These are phyloP conservation scores for Microctonus hyperodae DNA, from an alignment of 2,888 invertebrate genomes.

Conservation along the genomic window DNA sequence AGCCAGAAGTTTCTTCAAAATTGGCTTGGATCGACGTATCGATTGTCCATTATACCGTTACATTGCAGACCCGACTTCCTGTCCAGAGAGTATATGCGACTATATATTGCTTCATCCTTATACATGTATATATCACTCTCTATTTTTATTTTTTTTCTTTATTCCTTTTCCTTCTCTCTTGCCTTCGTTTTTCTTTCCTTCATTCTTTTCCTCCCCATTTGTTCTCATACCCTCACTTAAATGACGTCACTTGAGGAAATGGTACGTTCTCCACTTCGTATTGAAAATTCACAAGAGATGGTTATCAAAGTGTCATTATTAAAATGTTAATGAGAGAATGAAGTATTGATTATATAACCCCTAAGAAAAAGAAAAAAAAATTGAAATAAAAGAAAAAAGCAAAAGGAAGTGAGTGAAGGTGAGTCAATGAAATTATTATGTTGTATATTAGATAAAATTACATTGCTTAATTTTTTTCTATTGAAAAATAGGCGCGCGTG, in stretches of 20 bases:
- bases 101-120: neutral
- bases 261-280: constrained; percentile 22
- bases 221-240: neutral
- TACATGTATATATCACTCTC: neutral
- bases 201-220: constrained; percentile 16
- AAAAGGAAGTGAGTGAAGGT: neutral
- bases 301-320: constrained; percentile 4
- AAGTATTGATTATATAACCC: constrained; percentile 3
- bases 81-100: constrained; percentile 4
- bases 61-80: constrained; percentile 29
- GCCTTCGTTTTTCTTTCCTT: no score
- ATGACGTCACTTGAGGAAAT: constrained; percentile 38
- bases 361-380: neutral
- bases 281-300: constrained; percentile 26
- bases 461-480: no score
- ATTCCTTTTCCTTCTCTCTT: constrained; percentile 3
- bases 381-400: no score
- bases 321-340: constrained; percentile 5
- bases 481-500: no score
- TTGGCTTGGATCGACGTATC: constrained; percentile 38
- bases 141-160: constrained; percentile 13
- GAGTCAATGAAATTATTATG: neutral
- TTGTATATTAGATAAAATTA: neutral
- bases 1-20: constrained; percentile 30
- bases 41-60: constrained; percentile 38